Evolutionary conservation across 2,888 invertebrate species (phyloP).

Genomic region (Ichneumon xanthorius): DNA sequence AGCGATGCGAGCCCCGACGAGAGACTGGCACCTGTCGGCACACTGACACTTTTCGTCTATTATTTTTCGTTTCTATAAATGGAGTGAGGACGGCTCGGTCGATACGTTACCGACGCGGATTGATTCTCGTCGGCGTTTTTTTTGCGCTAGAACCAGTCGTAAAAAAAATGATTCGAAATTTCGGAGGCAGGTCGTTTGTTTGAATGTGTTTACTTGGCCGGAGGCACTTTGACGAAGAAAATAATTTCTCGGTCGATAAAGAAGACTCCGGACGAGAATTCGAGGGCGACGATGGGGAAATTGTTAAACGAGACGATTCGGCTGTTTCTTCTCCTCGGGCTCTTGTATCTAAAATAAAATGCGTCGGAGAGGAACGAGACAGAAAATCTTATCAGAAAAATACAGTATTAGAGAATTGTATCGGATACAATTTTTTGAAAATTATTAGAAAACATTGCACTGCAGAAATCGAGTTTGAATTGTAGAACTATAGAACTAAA

Average conservation of each 20-base stretch:
- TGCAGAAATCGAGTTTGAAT: no score
- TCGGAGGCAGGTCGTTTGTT: background rate
- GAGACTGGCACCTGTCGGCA: constrained; percentile 47
- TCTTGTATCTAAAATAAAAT: no score
- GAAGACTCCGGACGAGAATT: no score
- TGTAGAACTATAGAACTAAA: no score
- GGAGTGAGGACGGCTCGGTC: constrained; percentile 16
- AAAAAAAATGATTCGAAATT: background rate
- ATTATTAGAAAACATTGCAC: no score
- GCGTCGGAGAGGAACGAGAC: no score
- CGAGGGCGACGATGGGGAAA: no score
- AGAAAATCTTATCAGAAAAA: no score
- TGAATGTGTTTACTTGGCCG: background rate
- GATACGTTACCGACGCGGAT: constrained; percentile 15
- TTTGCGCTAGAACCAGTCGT: background rate
- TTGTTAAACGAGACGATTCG: no score
- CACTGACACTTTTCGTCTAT: constrained; percentile 52
- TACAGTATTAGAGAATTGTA: no score
- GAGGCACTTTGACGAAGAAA: background rate
- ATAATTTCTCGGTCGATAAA: background rate
- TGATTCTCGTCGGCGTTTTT: background rate
- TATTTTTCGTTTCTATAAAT: constrained; percentile 35
- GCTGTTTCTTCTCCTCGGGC: no score
- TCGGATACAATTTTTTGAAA: no score
- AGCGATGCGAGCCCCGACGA: constrained; percentile 32